These are phyloP conservation scores for Novumbra hubbsi DNA, from an alignment of 2,797 vertebrate species.

Conservation along the genomic window DNA sequence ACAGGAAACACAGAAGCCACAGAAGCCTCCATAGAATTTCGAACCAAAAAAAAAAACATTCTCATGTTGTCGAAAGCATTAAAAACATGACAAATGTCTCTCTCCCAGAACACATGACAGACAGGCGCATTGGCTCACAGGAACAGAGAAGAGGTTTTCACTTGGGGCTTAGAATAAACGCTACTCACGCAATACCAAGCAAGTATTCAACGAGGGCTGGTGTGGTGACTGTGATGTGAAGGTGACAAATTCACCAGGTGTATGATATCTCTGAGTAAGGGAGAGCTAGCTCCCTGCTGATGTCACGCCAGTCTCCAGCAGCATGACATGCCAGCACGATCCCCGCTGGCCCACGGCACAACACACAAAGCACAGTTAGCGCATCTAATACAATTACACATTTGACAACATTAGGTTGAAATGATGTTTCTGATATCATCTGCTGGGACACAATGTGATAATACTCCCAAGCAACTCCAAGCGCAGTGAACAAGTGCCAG, in stretches of 20 bases:
- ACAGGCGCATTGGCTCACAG: not conserved
- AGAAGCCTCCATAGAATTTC: slow-evolving; percentile 45
- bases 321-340: slow-evolving; percentile 52
- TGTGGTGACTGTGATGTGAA: slow-evolving; percentile 59
- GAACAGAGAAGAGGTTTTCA: slow-evolving; percentile 2
- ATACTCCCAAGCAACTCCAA: slow-evolving; percentile 32
- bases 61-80: not conserved
- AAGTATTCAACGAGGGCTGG: slow-evolving; percentile 43
- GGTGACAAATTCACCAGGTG: slow-evolving; percentile 69
- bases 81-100: not conserved
- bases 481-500: not conserved
- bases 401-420: slow-evolving; percentile 45
- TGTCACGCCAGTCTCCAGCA: slow-evolving; percentile 51
- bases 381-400: slow-evolving; percentile 64
- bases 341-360: slow-evolving; percentile 49
- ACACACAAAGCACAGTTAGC: slow-evolving; percentile 42
- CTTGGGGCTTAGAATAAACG: slow-evolving; percentile 15
- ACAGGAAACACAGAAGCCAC: no score
- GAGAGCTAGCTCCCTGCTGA: slow-evolving; percentile 37
- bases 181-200: slow-evolving; percentile 39
- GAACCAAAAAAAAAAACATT: slow-evolving; percentile 40
- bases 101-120: not conserved
- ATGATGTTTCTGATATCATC: slow-evolving; percentile 60
- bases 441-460: not conserved
- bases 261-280: slow-evolving; percentile 55